Evolutionary conservation across 2,113 vertebrate species (phyloP).

Genomic region (Melanostigma gelatinosum): DNA sequence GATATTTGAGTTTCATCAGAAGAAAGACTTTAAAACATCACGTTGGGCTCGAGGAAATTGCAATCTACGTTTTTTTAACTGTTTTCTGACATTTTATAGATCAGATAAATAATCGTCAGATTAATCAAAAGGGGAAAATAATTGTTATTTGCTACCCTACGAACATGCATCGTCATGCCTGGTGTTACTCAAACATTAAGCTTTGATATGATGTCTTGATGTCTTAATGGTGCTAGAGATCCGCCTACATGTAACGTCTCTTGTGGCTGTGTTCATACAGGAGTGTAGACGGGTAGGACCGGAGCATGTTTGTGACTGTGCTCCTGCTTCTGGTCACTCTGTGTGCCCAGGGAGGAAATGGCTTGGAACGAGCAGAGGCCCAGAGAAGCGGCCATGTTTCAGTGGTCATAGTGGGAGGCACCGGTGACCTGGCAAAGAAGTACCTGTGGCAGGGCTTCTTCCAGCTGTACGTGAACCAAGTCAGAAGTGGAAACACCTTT

Average conservation of each 20-base stretch:
- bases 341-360: slow-evolving; percentile 58
- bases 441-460: slow-evolving; percentile 97
- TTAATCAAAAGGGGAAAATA: not conserved
- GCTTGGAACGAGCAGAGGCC: slow-evolving; percentile 42
- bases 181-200: not conserved
- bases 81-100: too few species aligned
- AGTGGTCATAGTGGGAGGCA: slow-evolving; percentile 90
- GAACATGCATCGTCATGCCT: not conserved
- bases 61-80: too few species aligned
- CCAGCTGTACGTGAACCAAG: slow-evolving; percentile 89
- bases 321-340: slow-evolving; percentile 77
- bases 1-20: too few species aligned
- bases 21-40: too few species aligned
- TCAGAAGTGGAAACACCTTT: slow-evolving; percentile 86
- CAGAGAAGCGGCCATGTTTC: slow-evolving; percentile 89
- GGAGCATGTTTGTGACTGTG: slow-evolving; percentile 79
- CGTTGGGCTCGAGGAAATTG: too few species aligned
- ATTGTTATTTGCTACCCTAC: not conserved
- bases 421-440: slow-evolving; percentile 93
- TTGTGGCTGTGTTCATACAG: slow-evolving; percentile 52
- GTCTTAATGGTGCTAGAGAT: not conserved
- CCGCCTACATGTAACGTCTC: not conserved
- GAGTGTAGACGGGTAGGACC: slow-evolving; percentile 42
- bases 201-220: not conserved
- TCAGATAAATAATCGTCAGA: not conserved